Evolutionary conservation across 92 coral and sea anemone genomes (phyloP), one percentile per base, ranked within the genome.

Genomic region (Galaxea fascicularis): DNA sequence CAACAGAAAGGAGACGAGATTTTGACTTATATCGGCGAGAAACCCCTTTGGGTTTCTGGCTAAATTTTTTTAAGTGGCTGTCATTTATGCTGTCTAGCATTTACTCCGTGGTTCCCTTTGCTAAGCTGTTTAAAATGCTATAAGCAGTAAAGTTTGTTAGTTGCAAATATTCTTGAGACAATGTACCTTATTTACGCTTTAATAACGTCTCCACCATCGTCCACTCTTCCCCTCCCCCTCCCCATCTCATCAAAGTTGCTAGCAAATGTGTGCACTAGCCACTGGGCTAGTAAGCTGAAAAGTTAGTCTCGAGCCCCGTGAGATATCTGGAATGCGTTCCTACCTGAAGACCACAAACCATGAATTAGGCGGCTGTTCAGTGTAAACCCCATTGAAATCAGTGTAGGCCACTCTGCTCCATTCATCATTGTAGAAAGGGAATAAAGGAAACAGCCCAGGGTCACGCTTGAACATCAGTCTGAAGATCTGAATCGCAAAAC

Each of bases 301-400:
- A n/a, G n/a, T n/a, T n/a, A n/a, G 63, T 57, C 14, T 10, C 18
- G 27, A 4, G 29, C 0, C 0, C 46, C 9, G 10, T 0, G 17
- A 29, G 24, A 24, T 11, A n/a, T 7, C 66, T 17, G 51, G 59
- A 44, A n/a, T n/a, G 30, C 7, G 4, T 35, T 31, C 91, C 13
- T 44, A 94, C 99, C 99, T 94, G 82, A 96, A 94, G n/a, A 96
- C 93, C 57, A 96, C 95, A 88, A 96, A 96, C 99, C 99, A 96
- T 22, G 96, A 93, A 65, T 94, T 89, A 4, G 97, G 94, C 0
- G 99, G 98, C 49, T 96, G 99, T 74, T 96, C 99, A 4, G 94
- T 86, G 86, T 89, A 93, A 63, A 92, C 82, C 0, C 98, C 98
- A 41, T 79, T 87, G 75, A 94, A 96, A 74, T 96, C 99, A 56